Evolutionary conservation across 92 coral and sea anemone genomes (phyloP).

Genomic region (Parazoanthus darwini): DNA sequence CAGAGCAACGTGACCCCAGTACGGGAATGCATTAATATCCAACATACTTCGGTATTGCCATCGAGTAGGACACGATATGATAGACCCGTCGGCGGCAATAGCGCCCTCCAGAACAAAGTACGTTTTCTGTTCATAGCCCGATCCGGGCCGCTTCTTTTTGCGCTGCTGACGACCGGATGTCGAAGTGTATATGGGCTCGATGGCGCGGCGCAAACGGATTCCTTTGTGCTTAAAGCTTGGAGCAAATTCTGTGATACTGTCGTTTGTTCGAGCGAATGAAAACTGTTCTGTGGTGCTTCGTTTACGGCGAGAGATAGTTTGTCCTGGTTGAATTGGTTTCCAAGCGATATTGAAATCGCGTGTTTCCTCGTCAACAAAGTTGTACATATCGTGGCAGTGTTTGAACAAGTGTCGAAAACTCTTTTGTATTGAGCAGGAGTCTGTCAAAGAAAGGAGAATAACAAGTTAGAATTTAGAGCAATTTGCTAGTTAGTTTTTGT

Average conservation of each 20-base stretch:
- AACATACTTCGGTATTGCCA: conserved; percentile 72
- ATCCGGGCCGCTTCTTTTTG: conserved; percentile 48
- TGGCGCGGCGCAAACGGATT: conserved; percentile 72
- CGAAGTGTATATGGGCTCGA: conserved; percentile 82
- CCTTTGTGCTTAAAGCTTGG: conserved; percentile 12
- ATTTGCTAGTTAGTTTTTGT: neutral
- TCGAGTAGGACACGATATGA: conserved; percentile 84
- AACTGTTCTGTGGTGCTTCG: conserved; percentile 79
- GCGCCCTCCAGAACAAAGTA: conserved; percentile 80
- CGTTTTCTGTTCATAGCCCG: conserved; percentile 54
- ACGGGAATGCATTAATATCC: conserved; percentile 88
- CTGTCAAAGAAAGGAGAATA: conserved; percentile 44
- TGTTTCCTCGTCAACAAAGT: conserved; percentile 53
- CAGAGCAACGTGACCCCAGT: conserved; percentile 79
- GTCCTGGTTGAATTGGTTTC: conserved; percentile 62
- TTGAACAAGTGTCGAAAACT: conserved; percentile 45
- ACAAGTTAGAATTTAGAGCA: neutral
- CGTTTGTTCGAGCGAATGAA: conserved; percentile 41
- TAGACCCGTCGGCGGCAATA: conserved; percentile 70
- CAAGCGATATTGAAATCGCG: conserved; percentile 69
- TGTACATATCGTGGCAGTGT: conserved; percentile 66
- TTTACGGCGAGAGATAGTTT: conserved; percentile 51
- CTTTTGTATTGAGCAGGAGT: conserved; percentile 62
- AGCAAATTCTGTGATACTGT: conserved; percentile 33
- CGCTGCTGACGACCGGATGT: conserved; percentile 87